Conservation (phyloP, 2,888 invertebrate species). For the Limenitis camilla region DNA sequence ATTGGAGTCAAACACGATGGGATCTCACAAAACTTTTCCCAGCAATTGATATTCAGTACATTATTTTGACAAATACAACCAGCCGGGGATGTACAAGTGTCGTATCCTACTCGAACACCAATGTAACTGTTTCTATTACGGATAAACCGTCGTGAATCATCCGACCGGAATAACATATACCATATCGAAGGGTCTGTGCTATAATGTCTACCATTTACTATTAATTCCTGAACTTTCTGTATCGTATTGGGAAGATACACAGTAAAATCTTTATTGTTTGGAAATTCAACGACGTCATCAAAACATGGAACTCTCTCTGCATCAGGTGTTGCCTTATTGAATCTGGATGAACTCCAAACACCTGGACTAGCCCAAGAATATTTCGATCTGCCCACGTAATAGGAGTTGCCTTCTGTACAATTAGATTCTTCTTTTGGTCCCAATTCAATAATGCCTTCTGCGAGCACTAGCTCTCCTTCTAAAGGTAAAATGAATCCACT, state of each 20-base stretch:
- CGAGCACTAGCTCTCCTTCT: slow-evolving; percentile 52
- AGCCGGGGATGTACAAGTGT: slow-evolving; percentile 34
- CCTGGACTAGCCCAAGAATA: slow-evolving; percentile 55
- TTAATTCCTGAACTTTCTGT: slow-evolving; percentile 39
- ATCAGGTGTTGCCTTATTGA: slow-evolving; percentile 67
- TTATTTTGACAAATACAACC: slow-evolving; percentile 55
- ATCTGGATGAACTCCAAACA: slow-evolving; percentile 57
- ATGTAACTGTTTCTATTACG: slow-evolving; percentile 30
- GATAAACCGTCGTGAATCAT: slow-evolving; percentile 37
- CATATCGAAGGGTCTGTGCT: slow-evolving; percentile 11
- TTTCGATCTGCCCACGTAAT: slow-evolving; percentile 44
- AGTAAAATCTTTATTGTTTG: slow-evolving; percentile 39
- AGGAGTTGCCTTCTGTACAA: slow-evolving; percentile 39
- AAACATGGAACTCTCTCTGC: slow-evolving; percentile 64
- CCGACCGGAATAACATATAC: slow-evolving; percentile 18
- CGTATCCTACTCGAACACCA: slow-evolving; percentile 31
- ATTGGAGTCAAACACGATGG: slow-evolving; percentile 50
- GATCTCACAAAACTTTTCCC: slow-evolving; percentile 45
- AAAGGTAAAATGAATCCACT: slow-evolving; percentile 52
- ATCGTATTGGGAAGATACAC: slow-evolving; percentile 39
- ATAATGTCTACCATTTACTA: slow-evolving; percentile 32
- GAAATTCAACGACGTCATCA: slow-evolving; percentile 59
- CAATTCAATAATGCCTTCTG: slow-evolving; percentile 41
- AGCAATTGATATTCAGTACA: slow-evolving; percentile 43
- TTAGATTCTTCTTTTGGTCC: slow-evolving; percentile 41